Evolutionary conservation across 2,888 invertebrate species (phyloP).

Genomic region (Tetheella fluctuosa): DNA sequence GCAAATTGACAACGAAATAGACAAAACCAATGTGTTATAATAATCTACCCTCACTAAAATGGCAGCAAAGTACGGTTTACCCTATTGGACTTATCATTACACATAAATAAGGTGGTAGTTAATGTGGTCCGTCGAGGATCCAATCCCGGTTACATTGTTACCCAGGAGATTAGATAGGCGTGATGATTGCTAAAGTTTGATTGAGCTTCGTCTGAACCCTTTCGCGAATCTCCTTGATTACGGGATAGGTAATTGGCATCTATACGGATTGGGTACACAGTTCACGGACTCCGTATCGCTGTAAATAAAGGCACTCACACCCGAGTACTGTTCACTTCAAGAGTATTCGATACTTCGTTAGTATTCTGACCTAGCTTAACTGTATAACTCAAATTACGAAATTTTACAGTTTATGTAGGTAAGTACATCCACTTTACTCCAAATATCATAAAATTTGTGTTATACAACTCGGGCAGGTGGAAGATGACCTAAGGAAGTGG

Average conservation of each 20-base stretch:
- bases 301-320: constrained; percentile 41
- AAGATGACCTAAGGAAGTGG: constrained; percentile 7
- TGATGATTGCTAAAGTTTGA: constrained; percentile 82
- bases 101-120: constrained; percentile 68
- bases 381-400: not conserved
- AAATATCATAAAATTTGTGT: not conserved
- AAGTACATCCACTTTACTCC: not conserved
- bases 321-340: constrained; percentile 14
- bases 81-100: constrained; percentile 58
- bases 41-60: constrained; percentile 42
- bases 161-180: constrained; percentile 76
- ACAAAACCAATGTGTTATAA: constrained; percentile 20
- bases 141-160: constrained; percentile 75
- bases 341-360: constrained; percentile 19
- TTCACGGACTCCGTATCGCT: constrained; percentile 48
- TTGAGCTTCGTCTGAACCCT: constrained; percentile 74
- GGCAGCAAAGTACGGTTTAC: constrained; percentile 27
- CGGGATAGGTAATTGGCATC: constrained; percentile 67
- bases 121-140: constrained; percentile 68
- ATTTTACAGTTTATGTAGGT: not conserved
- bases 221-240: constrained; percentile 70
- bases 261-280: constrained; percentile 56
- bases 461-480: constrained; percentile 15
- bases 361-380: constrained; percentile 12
- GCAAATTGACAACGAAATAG: not conserved